Conservation (phyloP, 2,113 vertebrate genomes). For the Thunnus maccoyii region DNA sequence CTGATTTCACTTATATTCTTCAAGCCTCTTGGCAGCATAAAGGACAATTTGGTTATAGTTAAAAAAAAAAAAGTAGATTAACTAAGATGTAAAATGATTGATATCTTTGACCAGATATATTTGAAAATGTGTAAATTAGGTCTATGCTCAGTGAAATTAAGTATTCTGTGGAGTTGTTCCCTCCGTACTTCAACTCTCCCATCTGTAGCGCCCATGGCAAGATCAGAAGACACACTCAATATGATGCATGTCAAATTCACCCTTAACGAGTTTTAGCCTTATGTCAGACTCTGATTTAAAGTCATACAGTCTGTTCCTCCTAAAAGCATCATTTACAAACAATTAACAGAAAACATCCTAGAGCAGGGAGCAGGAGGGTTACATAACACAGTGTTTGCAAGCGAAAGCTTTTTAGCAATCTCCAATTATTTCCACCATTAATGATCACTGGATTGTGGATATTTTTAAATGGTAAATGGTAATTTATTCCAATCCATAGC, state of each 20-base stretch:
- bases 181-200: conserved; percentile 33
- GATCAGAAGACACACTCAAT: conserved; percentile 23
- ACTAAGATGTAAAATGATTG: conserved; percentile 17
- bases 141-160: conserved; percentile 12
- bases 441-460: conserved; percentile 39
- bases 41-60: conserved; percentile 3
- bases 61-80: neutral
- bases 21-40: neutral
- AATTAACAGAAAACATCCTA: conserved; percentile 53
- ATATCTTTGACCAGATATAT: neutral
- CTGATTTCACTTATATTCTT: conserved; percentile 6
- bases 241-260: conserved; percentile 60
- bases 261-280: conserved; percentile 61
- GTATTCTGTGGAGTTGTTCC: conserved; percentile 6
- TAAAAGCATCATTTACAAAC: conserved; percentile 54
- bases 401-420: conserved; percentile 17
- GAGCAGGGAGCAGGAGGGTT: conserved; percentile 60
- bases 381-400: conserved; percentile 39
- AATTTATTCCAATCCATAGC: conserved; percentile 41
- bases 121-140: conserved; percentile 32
- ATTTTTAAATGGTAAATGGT: conserved; percentile 37
- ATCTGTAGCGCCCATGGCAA: conserved; percentile 55
- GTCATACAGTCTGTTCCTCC: conserved; percentile 43
- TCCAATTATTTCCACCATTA: conserved; percentile 41
- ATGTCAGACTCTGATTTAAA: conserved; percentile 52